phyloP scores from a whole-genome alignment of 2,888 invertebrate species.

The Diarsia mendica region DNA sequence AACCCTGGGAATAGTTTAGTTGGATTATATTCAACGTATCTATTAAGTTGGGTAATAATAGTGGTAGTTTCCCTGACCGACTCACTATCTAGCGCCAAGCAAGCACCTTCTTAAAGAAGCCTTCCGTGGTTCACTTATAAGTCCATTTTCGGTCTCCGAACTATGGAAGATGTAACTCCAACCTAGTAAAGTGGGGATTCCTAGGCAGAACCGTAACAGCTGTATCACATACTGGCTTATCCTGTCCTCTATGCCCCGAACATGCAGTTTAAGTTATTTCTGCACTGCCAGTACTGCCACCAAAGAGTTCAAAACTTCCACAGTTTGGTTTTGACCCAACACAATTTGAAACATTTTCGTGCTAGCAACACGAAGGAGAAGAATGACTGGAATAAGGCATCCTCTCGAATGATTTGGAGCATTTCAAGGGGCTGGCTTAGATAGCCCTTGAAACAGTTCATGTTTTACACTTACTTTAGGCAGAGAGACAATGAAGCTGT shows the following conservation, averaged over 20 bases:
- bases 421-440: neutral
- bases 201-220: neutral
- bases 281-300: neutral
- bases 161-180: neutral
- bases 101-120: neutral
- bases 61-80: neutral
- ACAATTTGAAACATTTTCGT: neutral
- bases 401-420: neutral
- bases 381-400: neutral
- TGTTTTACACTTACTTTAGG: constrained; percentile 88
- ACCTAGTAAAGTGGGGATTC: neutral
- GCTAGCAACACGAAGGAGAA: neutral
- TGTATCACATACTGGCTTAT: neutral
- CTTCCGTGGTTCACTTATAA: neutral
- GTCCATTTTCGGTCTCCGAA: neutral
- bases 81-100: no score
- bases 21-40: neutral
- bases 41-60: neutral
- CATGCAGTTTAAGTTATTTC: neutral
- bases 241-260: neutral
- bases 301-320: no score
- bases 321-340: neutral
- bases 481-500: constrained; percentile 93
- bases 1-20: constrained; percentile 86
- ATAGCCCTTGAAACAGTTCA: neutral